A percentile compares a stretch with the other conserved stretches of the same genome.
phyloP scores from a whole-genome alignment of 2,113 vertebrate species.

The Geothlypis trichas region DNA sequence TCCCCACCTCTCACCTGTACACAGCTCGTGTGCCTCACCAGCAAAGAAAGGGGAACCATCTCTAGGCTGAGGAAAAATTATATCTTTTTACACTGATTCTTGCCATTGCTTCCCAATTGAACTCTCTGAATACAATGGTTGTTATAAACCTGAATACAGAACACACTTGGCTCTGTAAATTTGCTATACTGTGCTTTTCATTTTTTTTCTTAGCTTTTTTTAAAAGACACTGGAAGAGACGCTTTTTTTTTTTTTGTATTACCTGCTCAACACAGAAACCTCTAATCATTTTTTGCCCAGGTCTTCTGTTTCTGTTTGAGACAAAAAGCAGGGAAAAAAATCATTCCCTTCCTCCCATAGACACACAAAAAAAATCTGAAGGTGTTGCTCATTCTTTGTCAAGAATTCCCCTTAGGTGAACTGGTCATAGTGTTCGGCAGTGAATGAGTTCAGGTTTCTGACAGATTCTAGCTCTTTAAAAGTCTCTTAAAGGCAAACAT shows the following conservation, averaged over 20 bases:
- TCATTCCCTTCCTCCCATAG: not conserved
- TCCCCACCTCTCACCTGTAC: not conserved
- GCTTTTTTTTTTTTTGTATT: not conserved
- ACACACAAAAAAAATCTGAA: not conserved
- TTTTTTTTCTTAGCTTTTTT: not conserved
- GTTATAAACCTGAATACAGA: not conserved
- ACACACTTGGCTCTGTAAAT: not conserved
- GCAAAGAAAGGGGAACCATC: not conserved
- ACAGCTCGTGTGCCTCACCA: accelerated
- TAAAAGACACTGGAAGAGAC: not conserved
- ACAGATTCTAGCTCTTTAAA: not conserved
- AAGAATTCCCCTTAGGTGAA: not conserved
- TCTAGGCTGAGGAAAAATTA: not conserved
- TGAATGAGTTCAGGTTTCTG: not conserved
- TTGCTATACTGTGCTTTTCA: not conserved
- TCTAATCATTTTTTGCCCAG: not conserved
- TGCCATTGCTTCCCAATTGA: not conserved
- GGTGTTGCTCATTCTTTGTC: not conserved
- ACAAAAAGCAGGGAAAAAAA: not conserved
- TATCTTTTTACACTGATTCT: not conserved
- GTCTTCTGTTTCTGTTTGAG: not conserved
- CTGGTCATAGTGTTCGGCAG: not conserved
- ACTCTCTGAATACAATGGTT: not conserved
- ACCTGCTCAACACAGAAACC: not conserved
- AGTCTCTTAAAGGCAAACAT: not conserved